These are phyloP conservation scores for Panthera tigris DNA, from an alignment of 2,113 vertebrate genomes.

Conservation along the genomic window DNA sequence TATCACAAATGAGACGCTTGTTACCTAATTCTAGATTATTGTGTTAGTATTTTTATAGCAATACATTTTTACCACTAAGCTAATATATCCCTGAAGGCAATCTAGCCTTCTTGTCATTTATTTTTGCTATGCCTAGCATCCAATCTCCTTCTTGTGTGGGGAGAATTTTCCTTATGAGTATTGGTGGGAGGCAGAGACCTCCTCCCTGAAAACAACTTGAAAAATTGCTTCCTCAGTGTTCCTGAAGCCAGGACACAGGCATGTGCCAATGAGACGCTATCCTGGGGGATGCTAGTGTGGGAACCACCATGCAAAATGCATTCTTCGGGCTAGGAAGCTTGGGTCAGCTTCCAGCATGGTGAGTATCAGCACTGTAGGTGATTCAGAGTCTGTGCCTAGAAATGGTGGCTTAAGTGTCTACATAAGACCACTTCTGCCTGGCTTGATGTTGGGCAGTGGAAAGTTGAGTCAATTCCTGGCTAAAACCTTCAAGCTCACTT, in stretches of 20 bases:
- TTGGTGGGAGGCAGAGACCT: not conserved
- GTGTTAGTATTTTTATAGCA: not conserved
- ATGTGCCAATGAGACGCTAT: not conserved
- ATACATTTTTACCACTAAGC: not conserved
- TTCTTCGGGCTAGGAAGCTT: not conserved
- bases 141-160: not conserved
- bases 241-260: not conserved
- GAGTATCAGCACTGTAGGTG: rapidly evolving
- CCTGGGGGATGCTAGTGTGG: not conserved
- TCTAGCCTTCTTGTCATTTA: not conserved
- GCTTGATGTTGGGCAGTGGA: not conserved
- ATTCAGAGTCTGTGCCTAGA: not conserved
- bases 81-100: not conserved
- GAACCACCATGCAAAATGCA: not conserved
- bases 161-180: not conserved
- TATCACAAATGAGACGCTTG: not conserved
- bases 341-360: rapidly evolving
- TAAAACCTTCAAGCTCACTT: not conserved
- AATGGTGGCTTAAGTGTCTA: not conserved
- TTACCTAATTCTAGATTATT: not conserved
- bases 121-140: not conserved
- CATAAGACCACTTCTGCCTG: not conserved
- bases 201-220: not conserved
- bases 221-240: not conserved
- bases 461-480: not conserved